Conservation (phyloP, 2,113 vertebrate genomes). For the Jacana jacana region DNA sequence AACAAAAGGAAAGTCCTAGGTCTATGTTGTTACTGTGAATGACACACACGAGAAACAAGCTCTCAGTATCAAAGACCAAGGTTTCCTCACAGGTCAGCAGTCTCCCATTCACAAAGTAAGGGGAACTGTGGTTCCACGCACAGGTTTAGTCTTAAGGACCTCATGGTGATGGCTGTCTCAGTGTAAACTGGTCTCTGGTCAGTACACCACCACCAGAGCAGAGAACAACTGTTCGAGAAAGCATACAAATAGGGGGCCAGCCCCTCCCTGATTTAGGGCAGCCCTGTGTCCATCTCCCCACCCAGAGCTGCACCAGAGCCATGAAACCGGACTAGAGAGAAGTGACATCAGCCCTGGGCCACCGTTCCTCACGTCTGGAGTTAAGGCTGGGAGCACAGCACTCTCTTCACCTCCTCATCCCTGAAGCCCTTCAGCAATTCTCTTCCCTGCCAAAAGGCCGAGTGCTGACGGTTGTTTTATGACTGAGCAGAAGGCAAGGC, state of each 20-base stretch:
- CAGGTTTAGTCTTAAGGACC: not conserved
- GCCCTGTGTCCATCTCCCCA: not conserved
- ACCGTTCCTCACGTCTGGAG: not conserved
- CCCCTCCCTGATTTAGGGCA: not conserved
- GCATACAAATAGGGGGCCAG: rapidly evolving
- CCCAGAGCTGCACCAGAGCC: not conserved
- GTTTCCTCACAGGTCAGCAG: not conserved
- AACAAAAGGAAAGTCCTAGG: not conserved
- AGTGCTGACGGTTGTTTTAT: not conserved
- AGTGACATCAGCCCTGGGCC: slow-evolving; percentile 15
- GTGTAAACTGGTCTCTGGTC: not conserved
- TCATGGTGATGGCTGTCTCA: rapidly evolving
- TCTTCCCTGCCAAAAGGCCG: slow-evolving; percentile 10
- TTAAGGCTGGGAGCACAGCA: rapidly evolving
- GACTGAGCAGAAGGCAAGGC: not conserved
- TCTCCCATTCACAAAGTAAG: not conserved
- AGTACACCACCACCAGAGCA: not conserved
- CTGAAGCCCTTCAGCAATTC: not conserved
- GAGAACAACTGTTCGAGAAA: not conserved
- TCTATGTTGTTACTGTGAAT: not conserved
- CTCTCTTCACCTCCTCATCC: not conserved
- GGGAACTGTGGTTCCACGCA: not conserved
- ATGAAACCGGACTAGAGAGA: not conserved
- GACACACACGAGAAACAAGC: not conserved
- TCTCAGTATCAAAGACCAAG: not conserved